Evolutionary conservation across 1,140 invertebrate species (phyloP).

Genomic region (Brachionus rubens): DNA sequence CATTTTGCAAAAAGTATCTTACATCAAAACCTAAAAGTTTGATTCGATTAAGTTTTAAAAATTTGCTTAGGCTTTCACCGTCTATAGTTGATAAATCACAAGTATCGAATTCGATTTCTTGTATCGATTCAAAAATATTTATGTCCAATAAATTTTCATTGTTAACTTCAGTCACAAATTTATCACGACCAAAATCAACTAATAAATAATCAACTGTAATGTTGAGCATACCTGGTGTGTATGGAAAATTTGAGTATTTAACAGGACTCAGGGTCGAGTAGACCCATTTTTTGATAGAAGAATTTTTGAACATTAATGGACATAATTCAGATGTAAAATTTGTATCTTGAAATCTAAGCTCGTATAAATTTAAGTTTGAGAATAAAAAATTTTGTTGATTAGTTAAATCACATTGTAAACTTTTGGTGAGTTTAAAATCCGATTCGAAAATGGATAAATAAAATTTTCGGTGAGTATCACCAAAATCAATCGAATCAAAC

Average conservation of each 20-base stretch:
- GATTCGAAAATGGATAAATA: not conserved
- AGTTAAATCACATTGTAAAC: not conserved
- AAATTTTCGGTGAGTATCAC: not conserved
- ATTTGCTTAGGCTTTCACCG: constrained; percentile 2
- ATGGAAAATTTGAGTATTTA: not conserved
- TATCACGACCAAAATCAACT: not conserved
- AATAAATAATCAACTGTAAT: not conserved
- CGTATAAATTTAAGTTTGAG: too few relatives aligned
- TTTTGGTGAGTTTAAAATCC: not conserved
- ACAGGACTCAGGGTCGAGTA: not conserved
- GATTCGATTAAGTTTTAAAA: constrained; percentile 4
- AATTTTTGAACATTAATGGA: not conserved
- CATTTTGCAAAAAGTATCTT: not conserved
- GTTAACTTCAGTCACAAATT: not conserved
- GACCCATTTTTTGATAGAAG: not conserved
- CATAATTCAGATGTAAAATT: not conserved
- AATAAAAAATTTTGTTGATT: too few relatives aligned
- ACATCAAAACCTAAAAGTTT: constrained; percentile 12
- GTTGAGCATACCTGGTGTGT: not conserved
- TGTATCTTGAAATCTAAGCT: not conserved
- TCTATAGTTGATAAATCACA: not conserved
- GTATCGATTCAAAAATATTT: not conserved
- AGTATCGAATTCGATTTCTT: not conserved
- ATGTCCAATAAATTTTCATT: not conserved
- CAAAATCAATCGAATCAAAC: not conserved